A percentile compares a stretch with the other conserved stretches of the same genome.
Evolutionary conservation across 2,888 invertebrate genomes (phyloP).

Genomic region (Campopleginae sp.): DNA sequence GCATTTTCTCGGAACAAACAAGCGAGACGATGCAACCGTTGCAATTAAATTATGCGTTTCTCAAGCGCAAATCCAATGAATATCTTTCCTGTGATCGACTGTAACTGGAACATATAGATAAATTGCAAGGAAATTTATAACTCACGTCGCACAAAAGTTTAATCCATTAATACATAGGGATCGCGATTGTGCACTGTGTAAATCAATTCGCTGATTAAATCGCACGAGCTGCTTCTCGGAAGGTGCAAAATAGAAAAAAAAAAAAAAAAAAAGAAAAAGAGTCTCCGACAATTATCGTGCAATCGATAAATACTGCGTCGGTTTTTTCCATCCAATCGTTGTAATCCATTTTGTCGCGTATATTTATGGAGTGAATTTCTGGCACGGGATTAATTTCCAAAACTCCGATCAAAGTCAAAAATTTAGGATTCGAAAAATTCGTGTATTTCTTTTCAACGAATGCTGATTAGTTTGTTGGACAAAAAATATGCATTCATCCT

Average conservation of each 20-base stretch:
- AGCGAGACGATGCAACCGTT: constrained; percentile 4
- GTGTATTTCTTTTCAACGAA: too few species aligned
- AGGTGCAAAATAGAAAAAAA: background rate
- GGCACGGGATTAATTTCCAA: too few species aligned
- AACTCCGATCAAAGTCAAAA: too few species aligned
- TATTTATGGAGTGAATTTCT: too few species aligned
- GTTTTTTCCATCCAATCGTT: background rate
- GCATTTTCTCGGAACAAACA: constrained; percentile 17
- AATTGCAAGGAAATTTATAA: background rate
- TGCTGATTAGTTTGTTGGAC: too few species aligned
- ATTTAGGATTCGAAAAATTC: too few species aligned
- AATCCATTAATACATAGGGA: constrained; percentile 5
- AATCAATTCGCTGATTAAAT: constrained; percentile 40
- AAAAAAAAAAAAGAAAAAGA: background rate
- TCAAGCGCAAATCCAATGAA: constrained; percentile 8
- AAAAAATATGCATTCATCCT: too few species aligned
- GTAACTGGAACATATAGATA: background rate
- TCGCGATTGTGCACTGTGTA: constrained; percentile 35
- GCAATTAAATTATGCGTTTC: constrained; percentile 37
- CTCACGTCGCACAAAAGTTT: background rate
- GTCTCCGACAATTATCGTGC: background rate
- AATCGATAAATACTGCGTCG: background rate
- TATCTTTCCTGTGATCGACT: constrained; percentile 28
- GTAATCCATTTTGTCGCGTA: background rate
- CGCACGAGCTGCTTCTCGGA: constrained; percentile 10